Evolutionary conservation across 2,797 vertebrate species (phyloP).

Genomic region (Dendrocincla tyrannina): DNA sequence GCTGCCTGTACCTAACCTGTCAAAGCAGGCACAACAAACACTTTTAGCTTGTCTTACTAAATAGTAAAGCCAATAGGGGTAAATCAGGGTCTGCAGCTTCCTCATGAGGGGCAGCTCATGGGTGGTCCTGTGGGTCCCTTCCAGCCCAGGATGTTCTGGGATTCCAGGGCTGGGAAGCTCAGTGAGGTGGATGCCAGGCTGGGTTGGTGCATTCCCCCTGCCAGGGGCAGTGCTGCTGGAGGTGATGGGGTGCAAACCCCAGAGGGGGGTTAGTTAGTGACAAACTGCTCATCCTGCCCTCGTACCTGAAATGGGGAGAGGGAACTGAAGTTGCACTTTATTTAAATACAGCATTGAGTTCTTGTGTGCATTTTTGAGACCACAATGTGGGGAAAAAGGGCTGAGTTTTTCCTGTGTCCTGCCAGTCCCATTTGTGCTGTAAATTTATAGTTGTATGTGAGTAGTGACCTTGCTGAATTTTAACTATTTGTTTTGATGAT

Average conservation of each 20-base stretch:
- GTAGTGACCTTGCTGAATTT: neutral
- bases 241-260: no score
- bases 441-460: neutral
- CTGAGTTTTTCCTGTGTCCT: neutral
- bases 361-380: neutral
- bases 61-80: neutral
- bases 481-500: neutral
- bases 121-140: neutral
- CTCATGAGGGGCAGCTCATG: neutral
- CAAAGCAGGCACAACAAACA: neutral
- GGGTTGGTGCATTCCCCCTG: neutral
- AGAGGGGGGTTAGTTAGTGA: neutral
- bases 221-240: neutral
- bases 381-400: accelerated
- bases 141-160: no score
- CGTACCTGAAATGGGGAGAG: neutral
- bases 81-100: neutral
- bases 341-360: neutral
- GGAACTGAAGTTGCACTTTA: neutral
- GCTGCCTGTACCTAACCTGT: neutral
- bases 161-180: neutral
- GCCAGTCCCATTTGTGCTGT: neutral
- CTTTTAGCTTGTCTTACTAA: neutral
- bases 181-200: neutral
- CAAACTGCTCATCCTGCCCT: neutral